Conservation (phyloP, 2,113 vertebrate species). For the Polyodon spathula region DNA sequence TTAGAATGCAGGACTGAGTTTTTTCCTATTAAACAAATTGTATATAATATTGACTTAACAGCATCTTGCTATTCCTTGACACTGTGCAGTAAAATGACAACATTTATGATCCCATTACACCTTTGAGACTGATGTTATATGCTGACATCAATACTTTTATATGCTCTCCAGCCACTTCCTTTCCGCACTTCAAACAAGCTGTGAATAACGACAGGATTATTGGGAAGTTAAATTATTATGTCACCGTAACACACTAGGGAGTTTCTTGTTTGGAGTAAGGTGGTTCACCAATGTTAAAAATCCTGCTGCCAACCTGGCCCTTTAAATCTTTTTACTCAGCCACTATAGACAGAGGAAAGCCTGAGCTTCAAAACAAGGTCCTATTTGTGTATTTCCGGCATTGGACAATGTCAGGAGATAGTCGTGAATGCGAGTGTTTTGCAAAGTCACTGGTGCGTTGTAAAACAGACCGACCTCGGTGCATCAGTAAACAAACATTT, state of each 20-base stretch:
- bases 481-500: too few species aligned
- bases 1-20: background rate
- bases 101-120: background rate
- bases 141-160: conserved; percentile 7
- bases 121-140: conserved; percentile 7
- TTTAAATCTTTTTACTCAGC: too few species aligned
- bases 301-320: too few species aligned
- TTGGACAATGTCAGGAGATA: too few species aligned
- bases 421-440: too few species aligned
- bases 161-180: background rate
- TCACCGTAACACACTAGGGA: conserved; percentile 19
- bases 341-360: too few species aligned
- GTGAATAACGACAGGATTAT: conserved; percentile 3
- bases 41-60: background rate
- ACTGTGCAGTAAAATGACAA: background rate
- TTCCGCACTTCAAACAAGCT: background rate
- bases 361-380: too few species aligned
- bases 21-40: background rate
- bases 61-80: background rate
- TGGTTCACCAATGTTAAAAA: too few species aligned
- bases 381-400: too few species aligned
- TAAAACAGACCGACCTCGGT: too few species aligned
- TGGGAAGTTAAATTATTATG: conserved; percentile 18
- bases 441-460: too few species aligned
- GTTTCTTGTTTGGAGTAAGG: background rate